Evolutionary conservation across 2,888 invertebrate genomes (phyloP).

Genomic region (Neocrepidodera transversa): DNA sequence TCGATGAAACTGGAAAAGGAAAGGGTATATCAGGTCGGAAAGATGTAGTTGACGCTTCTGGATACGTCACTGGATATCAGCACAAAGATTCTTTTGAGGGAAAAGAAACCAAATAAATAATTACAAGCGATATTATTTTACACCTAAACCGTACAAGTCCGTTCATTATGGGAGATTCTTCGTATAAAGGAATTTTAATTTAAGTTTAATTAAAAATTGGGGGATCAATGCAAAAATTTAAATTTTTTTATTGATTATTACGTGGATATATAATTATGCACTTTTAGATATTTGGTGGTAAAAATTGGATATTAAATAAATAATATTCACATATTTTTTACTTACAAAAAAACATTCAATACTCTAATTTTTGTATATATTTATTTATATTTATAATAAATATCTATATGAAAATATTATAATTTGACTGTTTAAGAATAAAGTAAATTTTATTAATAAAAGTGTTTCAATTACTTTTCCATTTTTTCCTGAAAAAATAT

Average conservation of each 20-base stretch:
- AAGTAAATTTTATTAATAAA: background rate
- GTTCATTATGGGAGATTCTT: background rate
- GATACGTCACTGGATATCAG: conserved; percentile 86
- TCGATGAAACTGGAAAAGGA: conserved; percentile 84
- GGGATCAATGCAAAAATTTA: too few relatives aligned
- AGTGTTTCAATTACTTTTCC: background rate
- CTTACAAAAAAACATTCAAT: background rate
- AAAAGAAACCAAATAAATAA: background rate
- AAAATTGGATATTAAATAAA: background rate
- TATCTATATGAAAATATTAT: background rate
- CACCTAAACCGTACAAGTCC: background rate
- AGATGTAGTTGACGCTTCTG: conserved; percentile 69
- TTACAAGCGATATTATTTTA: background rate
- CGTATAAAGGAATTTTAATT: too few relatives aligned
- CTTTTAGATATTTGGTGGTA: background rate
- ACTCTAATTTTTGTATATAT: background rate
- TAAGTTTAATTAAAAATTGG: too few relatives aligned
- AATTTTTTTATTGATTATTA: too few relatives aligned
- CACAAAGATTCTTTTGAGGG: conserved; percentile 64
- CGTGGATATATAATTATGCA: too few relatives aligned
- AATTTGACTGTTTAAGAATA: background rate
- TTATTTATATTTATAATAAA: background rate
- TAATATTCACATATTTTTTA: background rate
- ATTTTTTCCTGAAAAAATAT: too few relatives aligned
- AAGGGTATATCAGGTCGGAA: conserved; percentile 86